These are phyloP conservation scores for Amblyopsis rosae DNA, from an alignment of 2,113 vertebrate species.

Conservation along the genomic window DNA sequence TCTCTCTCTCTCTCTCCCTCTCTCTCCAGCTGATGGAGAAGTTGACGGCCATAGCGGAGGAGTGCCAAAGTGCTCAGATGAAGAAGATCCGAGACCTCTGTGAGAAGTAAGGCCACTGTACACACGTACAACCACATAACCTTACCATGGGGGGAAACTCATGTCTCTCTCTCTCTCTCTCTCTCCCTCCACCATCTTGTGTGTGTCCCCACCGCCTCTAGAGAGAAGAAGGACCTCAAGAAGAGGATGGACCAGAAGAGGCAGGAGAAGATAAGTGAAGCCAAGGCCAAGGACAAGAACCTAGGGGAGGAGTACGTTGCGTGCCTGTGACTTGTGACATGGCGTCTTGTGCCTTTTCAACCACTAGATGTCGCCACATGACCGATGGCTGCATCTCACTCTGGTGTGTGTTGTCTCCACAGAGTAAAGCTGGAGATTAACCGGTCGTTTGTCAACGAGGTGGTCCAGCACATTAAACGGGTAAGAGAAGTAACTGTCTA, in stretches of 20 bases:
- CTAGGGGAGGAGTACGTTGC: slow-evolving; percentile 89
- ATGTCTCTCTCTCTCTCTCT: background rate
- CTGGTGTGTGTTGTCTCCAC: slow-evolving; percentile 11
- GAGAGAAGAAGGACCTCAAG: slow-evolving; percentile 97
- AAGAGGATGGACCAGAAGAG: slow-evolving; percentile 98
- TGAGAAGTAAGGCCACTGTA: slow-evolving; percentile 85
- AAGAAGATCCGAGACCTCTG: slow-evolving; percentile 94
- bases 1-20: background rate
- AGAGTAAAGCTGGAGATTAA: slow-evolving; percentile 98
- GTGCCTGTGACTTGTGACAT: slow-evolving; percentile 39
- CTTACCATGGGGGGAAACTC: no score
- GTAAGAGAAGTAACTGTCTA: slow-evolving; percentile 67
- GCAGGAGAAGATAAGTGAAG: slow-evolving; percentile 94
- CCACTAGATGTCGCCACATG: slow-evolving; percentile 53
- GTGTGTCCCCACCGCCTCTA: slow-evolving; percentile 45
- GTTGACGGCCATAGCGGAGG: slow-evolving; percentile 89
- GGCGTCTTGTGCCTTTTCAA: background rate
- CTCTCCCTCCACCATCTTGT: no score
- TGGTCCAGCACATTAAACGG: slow-evolving; percentile 95
- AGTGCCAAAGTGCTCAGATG: slow-evolving; percentile 91
- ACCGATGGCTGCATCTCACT: background rate
- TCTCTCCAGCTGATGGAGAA: slow-evolving; percentile 89
- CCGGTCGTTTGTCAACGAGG: slow-evolving; percentile 93
- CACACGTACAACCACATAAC: background rate
- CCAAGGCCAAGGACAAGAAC: slow-evolving; percentile 93